Base-by-base conservation (phyloP, 2,113 vertebrate species). In the Smithornis capensis region DNA sequence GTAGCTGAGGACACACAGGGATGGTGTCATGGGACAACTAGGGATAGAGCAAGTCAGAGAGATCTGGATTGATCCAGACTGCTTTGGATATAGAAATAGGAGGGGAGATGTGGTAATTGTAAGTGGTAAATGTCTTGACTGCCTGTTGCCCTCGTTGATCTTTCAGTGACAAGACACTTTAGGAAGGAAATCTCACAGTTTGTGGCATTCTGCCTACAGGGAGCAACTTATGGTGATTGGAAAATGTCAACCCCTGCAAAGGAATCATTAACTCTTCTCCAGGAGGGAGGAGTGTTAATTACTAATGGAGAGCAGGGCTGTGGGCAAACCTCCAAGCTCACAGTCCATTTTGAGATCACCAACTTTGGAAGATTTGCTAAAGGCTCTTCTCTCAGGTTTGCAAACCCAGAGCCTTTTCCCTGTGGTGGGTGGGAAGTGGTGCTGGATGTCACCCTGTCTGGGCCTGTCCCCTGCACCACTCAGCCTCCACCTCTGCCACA, bases 341-440 rank as follows among this genome's bases (percentile, higher is more conserved):
- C 19, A 71, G 59, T 13, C 9, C 60, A 1, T 45, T 71, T 68
- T 45, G 4, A 28, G 50, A 10, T 23, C 22, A 14, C 27, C 37
- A 19, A 4, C 25, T 17, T 56, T 7, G 35, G 62, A 52, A 59
- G 75, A 9, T 63, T 65, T 77, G 49, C 21, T 56, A 6, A 67
- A 67, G 57, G 29, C 14, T 74, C 12, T 38, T 31, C 56, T 49
- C 47, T 9, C 69, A 42, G 23, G 17, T 42, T 50, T 37, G 63
- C 21, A 56, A 42, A 35, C 33, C 5, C 1, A 1, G 33, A 87
- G 23, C 28, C 24, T 77, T 59, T 47, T 45, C 56, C 53, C 0
- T 9, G 19, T 0, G 2, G 8, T 18, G 37, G 37, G 65, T 1
- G 9, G 49, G 37, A 35, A 70, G 16, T 2, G 1, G 45, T 7